Evolutionary conservation across 2,113 vertebrate species (phyloP).

Genomic region (Carassius gibelio): DNA sequence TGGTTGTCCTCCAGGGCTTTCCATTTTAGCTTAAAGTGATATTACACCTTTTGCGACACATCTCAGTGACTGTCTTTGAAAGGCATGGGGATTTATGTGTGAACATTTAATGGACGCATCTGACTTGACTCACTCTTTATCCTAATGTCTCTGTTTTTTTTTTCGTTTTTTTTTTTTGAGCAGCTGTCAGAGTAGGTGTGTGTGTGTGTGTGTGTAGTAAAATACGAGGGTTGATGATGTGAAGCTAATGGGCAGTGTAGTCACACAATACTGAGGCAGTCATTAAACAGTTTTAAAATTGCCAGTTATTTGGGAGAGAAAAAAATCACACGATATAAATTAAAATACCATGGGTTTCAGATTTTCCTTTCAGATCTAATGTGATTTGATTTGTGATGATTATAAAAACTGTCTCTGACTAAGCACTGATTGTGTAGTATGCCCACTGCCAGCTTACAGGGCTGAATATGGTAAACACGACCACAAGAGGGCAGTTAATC

Average conservation of each 20-base stretch:
- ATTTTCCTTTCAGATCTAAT: slow-evolving; percentile 8
- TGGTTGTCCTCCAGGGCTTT: slow-evolving; percentile 10
- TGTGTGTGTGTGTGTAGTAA: neutral
- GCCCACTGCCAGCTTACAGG: neutral
- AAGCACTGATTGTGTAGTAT: neutral
- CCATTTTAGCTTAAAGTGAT: slow-evolving; percentile 2
- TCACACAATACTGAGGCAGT: slow-evolving; percentile 26
- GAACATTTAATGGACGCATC: slow-evolving; percentile 29
- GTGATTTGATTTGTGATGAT: neutral
- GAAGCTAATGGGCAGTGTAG: neutral
- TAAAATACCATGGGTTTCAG: neutral
- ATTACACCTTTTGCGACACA: slow-evolving; percentile 9
- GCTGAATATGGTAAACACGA: neutral
- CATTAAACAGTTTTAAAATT: slow-evolving; percentile 6
- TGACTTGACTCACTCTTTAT: neutral
- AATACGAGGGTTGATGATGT: slow-evolving; percentile 7
- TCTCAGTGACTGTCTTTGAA: slow-evolving; percentile 9
- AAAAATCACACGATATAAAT: neutral
- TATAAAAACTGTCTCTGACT: neutral
- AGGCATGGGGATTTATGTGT: slow-evolving; percentile 8
- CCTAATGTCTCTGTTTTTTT: neutral
- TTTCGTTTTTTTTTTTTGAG: neutral
- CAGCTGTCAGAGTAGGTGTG: slow-evolving; percentile 9
- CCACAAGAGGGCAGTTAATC: neutral
- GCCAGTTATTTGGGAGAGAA: neutral